Conservation (phyloP, 2,888 invertebrate species). For the Clunio marinus region DNA sequence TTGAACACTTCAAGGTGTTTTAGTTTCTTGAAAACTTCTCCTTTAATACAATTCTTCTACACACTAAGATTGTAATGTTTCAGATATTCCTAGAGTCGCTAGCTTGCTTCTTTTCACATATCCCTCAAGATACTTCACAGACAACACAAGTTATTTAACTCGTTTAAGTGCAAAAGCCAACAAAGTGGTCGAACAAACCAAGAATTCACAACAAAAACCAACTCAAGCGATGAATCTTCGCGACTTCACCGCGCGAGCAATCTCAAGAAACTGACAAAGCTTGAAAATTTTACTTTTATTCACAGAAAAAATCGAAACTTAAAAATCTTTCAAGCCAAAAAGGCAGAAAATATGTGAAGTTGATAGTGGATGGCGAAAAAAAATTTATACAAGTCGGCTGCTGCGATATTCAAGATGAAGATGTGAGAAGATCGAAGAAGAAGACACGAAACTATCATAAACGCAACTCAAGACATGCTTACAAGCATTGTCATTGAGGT, state of each 20-base stretch:
- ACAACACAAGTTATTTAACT: too few species aligned
- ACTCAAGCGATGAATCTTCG: conserved; percentile 23
- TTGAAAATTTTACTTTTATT: conserved; percentile 27
- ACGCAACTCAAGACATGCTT: not conserved
- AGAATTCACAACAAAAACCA: too few species aligned
- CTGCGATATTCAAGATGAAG: not conserved
- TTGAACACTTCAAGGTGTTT: not conserved
- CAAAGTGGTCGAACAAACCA: too few species aligned
- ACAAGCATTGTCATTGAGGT: too few species aligned
- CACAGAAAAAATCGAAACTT: conserved; percentile 11
- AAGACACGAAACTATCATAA: conserved; percentile 1
- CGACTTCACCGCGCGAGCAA: conserved; percentile 35
- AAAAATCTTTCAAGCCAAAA: not conserved
- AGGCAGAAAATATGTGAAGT: conserved; percentile 1
- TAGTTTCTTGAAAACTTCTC: not conserved
- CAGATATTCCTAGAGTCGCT: not conserved
- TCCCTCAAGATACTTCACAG: too few species aligned
- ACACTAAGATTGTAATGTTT: not conserved
- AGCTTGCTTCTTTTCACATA: too few species aligned
- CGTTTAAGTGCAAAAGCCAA: too few species aligned
- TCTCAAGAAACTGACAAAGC: conserved; percentile 35
- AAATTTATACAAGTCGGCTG: too few species aligned
- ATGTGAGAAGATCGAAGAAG: not conserved
- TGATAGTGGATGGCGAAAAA: conserved; percentile 17
- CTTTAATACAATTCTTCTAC: too few species aligned